Conservation (phyloP, 92 coral and sea anemone species). For the Epizoanthus stellaris region DNA sequence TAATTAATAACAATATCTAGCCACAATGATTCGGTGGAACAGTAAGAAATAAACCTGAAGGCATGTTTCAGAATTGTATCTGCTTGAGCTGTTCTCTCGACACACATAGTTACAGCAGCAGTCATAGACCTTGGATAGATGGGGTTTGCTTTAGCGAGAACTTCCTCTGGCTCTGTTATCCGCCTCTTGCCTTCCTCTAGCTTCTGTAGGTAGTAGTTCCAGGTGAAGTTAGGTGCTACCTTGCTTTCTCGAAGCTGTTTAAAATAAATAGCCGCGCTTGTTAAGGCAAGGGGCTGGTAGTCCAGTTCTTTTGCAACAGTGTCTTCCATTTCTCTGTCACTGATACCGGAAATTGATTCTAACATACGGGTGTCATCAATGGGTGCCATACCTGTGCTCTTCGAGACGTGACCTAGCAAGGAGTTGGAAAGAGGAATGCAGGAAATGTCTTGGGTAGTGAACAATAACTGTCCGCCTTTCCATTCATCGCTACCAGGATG, state of each 20-base stretch:
- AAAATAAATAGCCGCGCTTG: neutral
- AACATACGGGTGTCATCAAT: neutral
- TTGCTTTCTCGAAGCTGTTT: no score
- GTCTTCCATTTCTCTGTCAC: neutral
- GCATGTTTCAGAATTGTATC: neutral
- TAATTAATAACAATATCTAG: neutral
- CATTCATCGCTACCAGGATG: neutral
- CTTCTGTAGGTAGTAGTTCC: constrained; percentile 20
- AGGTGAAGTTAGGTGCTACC: constrained; percentile 8
- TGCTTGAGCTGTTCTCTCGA: no score
- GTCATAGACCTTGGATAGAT: no score
- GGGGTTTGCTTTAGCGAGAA: no score
- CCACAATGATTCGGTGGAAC: neutral
- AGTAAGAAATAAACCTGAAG: neutral
- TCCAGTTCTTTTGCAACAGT: no score
- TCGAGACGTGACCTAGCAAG: neutral
- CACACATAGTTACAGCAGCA: no score
- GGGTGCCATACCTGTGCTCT: neutral
- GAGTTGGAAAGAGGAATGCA: neutral
- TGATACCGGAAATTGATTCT: neutral
- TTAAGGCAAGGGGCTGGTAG: neutral
- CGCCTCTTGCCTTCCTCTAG: neutral
- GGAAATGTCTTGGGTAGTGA: neutral
- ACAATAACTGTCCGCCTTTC: neutral
- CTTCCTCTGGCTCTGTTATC: constrained; percentile 6